These are phyloP conservation scores for Mythimna vitellina DNA, from an alignment of 2,888 invertebrate species.

Conservation along the genomic window DNA sequence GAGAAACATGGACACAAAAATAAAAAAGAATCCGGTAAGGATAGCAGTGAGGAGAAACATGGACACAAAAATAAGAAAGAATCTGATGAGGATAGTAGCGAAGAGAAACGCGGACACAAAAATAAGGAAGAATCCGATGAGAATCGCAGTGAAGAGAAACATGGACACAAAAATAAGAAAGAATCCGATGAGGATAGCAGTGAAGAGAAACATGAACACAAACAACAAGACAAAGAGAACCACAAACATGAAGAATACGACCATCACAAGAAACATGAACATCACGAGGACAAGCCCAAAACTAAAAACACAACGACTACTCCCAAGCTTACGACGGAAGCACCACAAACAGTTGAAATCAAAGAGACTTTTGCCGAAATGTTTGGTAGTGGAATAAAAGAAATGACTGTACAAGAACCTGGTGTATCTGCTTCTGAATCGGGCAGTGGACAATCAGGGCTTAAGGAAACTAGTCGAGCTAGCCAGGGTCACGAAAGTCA, in stretches of 20 bases:
- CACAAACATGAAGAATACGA: conserved; percentile 16
- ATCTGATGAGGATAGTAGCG: not conserved
- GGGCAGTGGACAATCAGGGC: not conserved
- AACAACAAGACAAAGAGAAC: conserved; percentile 13
- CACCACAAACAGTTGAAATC: not conserved
- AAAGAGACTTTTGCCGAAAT: conserved; percentile 2
- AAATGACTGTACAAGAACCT: conserved; percentile 2
- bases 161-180: not conserved
- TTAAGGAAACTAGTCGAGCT: conserved; percentile 3
- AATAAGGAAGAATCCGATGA: too few species aligned
- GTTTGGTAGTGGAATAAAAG: conserved; percentile 14
- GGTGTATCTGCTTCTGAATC: not conserved
- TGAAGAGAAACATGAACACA: too few species aligned
- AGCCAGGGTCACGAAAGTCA: conserved; percentile 21
- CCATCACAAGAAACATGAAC: conserved; percentile 14
- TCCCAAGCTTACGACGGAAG: not conserved
- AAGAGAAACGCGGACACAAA: conserved; percentile 10
- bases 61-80: not conserved
- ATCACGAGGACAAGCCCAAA: conserved; percentile 29
- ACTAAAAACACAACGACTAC: not conserved
- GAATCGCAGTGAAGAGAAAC: too few species aligned
- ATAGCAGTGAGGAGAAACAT: not conserved
- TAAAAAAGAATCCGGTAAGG: not conserved
- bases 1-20: too few species aligned
- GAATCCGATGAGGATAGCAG: not conserved